Evolutionary conservation across 2,797 vertebrate genomes (phyloP).

Genomic region (Melanotaenia nigrans): DNA sequence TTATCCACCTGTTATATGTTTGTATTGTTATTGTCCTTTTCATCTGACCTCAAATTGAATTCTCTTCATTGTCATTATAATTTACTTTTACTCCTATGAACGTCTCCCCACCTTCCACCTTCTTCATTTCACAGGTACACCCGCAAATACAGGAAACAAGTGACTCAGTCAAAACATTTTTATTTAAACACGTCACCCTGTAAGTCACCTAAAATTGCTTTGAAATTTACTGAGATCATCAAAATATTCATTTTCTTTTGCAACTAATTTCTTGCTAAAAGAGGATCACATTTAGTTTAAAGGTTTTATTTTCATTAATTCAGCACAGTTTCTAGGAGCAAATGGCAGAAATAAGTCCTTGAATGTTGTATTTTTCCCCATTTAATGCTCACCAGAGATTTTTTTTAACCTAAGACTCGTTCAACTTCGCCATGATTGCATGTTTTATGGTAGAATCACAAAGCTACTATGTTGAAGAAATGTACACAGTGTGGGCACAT

Average conservation of each 20-base stretch:
- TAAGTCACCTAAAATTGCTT: not conserved
- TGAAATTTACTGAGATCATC: not conserved
- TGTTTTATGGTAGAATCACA: not conserved
- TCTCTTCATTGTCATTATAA: no score
- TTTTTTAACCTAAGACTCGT: not conserved
- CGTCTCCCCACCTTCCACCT: no score
- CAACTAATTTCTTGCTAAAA: not conserved
- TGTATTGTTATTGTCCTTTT: no score
- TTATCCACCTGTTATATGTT: not conserved
- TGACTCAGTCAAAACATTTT: not conserved
- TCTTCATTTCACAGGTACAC: no score
- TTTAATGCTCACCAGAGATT: conserved; percentile 1
- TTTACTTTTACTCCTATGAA: no score
- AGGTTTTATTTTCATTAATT: not conserved
- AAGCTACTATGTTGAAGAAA: not conserved
- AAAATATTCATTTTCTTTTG: not conserved
- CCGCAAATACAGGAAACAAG: not conserved
- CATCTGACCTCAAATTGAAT: no score
- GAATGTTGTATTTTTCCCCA: not conserved
- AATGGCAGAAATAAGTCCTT: not conserved
- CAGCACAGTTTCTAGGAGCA: not conserved
- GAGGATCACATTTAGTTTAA: not conserved
- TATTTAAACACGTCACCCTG: not conserved
- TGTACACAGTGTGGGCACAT: not conserved
- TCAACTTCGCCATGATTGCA: conserved; percentile 6